Evolutionary conservation across 2,113 vertebrate genomes (phyloP).

Genomic region (Opisthocomus hoazin): DNA sequence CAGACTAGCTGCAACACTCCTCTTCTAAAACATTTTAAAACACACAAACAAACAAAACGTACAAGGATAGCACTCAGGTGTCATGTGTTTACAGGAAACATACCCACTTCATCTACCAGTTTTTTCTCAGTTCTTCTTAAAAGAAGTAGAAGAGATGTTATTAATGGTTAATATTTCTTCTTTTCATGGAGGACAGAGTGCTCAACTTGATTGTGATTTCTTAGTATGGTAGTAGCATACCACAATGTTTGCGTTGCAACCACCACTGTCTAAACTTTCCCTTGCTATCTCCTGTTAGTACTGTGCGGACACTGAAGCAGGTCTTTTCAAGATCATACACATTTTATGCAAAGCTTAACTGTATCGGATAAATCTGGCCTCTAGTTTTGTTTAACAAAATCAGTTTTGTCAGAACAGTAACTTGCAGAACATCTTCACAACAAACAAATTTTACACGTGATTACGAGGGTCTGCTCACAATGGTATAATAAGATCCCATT

Average conservation of each 20-base stretch:
- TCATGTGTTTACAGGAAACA: background rate
- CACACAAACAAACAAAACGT: background rate
- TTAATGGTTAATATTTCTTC: background rate
- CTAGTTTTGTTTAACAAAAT: background rate
- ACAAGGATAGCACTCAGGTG: background rate
- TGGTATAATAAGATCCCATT: fast-evolving
- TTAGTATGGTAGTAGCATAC: background rate
- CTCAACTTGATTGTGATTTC: background rate
- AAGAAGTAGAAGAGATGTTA: background rate
- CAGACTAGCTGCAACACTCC: background rate
- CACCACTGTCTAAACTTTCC: background rate
- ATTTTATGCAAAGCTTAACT: background rate
- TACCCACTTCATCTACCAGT: background rate
- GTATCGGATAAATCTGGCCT: background rate
- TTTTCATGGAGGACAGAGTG: fast-evolving
- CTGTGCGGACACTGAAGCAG: background rate
- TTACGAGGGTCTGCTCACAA: background rate
- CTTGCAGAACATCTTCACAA: background rate
- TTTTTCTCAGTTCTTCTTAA: background rate
- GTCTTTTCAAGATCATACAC: background rate
- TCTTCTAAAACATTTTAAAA: background rate
- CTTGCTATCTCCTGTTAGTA: background rate
- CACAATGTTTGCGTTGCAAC: background rate
- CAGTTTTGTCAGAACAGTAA: background rate
- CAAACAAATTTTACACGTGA: background rate